Percentiles rank a stretch among this genome's conserved stretches.
phyloP scores from a whole-genome alignment of 2,797 vertebrate genomes.

The Myotis planiceps region DNA sequence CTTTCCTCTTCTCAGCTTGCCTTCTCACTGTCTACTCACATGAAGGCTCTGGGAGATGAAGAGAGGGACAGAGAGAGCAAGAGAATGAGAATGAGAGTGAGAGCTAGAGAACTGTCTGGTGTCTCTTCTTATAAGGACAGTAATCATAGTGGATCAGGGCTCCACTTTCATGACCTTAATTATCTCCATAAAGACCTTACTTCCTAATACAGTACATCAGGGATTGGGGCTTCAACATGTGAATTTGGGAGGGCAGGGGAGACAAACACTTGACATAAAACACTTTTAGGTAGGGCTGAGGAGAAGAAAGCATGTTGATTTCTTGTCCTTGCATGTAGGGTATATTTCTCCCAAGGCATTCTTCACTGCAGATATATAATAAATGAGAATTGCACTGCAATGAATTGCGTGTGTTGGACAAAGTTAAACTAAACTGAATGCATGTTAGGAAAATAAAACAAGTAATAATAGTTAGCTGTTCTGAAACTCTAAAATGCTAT shows the following conservation, averaged over 20 bases:
- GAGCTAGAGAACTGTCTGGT: not conserved
- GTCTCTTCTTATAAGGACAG: not conserved
- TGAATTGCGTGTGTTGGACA: not conserved
- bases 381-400: not conserved
- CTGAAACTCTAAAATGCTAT: not conserved
- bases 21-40: not conserved
- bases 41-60: not conserved
- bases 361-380: not conserved
- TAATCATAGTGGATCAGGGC: not conserved
- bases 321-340: not conserved
- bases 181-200: not conserved
- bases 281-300: rapidly evolving
- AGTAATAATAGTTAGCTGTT: not conserved
- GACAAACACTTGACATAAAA: not conserved
- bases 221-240: not conserved
- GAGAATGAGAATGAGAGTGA: not conserved
- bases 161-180: not conserved
- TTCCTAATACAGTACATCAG: not conserved
- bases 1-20: not conserved
- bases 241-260: not conserved
- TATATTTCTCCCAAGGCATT: not conserved
- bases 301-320: not conserved
- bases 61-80: not conserved
- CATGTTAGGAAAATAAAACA: not conserved
- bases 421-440: not conserved